phyloP scores from a whole-genome alignment of 2,113 vertebrate species.

The Nesogale talazaci region DNA sequence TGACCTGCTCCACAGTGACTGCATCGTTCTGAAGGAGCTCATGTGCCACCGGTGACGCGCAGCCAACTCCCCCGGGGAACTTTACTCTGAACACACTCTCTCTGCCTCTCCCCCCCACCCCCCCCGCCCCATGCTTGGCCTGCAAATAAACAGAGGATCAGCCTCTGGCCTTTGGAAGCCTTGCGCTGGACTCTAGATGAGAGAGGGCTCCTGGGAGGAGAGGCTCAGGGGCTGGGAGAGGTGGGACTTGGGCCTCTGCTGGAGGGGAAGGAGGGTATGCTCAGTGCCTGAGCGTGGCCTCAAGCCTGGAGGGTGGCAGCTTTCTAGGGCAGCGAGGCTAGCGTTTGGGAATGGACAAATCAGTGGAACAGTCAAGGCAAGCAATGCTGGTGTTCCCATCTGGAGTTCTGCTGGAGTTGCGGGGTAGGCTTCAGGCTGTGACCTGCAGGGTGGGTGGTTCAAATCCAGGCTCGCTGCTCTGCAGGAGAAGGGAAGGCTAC shows the following conservation, averaged over 20 bases:
- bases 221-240: background rate
- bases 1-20: background rate
- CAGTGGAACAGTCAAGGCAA: background rate
- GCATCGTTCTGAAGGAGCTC: background rate
- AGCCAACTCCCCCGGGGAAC: too few species aligned
- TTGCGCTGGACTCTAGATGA: background rate
- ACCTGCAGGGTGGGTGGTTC: too few species aligned
- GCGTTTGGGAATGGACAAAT: background rate
- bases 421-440: too few species aligned
- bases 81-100: background rate
- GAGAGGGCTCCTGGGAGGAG: background rate
- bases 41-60: rapidly evolving
- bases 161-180: background rate
- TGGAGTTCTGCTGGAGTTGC: too few species aligned
- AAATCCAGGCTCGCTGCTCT: too few species aligned
- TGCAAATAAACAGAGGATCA: background rate
- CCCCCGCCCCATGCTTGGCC: background rate
- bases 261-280: background rate
- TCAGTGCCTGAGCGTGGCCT: background rate
- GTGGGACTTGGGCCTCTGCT: background rate
- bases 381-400: background rate
- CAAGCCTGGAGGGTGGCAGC: background rate
- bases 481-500: too few species aligned
- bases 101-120: background rate
- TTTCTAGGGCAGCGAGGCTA: rapidly evolving